Evolutionary conservation across 2,888 invertebrate genomes (phyloP), one percentile per base, ranked within the genome.

Genomic region (Drosophila atripex): DNA sequence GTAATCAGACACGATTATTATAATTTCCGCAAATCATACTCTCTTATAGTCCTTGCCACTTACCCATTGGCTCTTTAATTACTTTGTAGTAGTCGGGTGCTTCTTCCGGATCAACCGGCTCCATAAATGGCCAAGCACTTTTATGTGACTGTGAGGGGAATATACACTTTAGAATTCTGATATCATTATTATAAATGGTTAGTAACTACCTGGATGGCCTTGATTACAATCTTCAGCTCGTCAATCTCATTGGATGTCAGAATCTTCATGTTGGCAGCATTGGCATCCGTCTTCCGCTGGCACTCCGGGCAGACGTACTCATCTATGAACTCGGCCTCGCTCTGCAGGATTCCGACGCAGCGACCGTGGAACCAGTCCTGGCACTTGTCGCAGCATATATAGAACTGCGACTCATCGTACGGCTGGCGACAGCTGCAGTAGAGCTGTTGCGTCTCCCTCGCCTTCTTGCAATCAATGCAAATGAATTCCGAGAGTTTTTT

Each of bases 311-410:
- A 99, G 77, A 97, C 95, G 89, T 99, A 99, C 86, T 98, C 97
- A 88, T 98, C 98, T 79, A 99, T 97, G 83, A 96, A 96, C 89
- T 98, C 97, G 21, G 98, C 98, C 90, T 98, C 98, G 3, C 97
- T 96, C 89, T 97, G 97, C 52, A 97, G 92, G 88, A 98, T 97
- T 39, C 99, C 99, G 46, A 99, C 99, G 92, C 99, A 99, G 63
- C 97, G 94, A 7, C 99, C 99, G 91, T 99, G 99, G 93, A 98
- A 99, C 99, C 99, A 99, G 92, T 98, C 99, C 92, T 99, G 98
- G 92, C 99, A 99, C 74, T 96, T 95, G 93, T 99, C 99, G 91
- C 99, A 99, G 90, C 98, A 99, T 89, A 99, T 98, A 92, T 99
- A 99, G 93, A 99, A 99, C 92, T 98, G 97, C 89, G 97, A 97